phyloP scores from a whole-genome alignment of 2,797 vertebrate species.

The Muraenolepis orangiensis region DNA sequence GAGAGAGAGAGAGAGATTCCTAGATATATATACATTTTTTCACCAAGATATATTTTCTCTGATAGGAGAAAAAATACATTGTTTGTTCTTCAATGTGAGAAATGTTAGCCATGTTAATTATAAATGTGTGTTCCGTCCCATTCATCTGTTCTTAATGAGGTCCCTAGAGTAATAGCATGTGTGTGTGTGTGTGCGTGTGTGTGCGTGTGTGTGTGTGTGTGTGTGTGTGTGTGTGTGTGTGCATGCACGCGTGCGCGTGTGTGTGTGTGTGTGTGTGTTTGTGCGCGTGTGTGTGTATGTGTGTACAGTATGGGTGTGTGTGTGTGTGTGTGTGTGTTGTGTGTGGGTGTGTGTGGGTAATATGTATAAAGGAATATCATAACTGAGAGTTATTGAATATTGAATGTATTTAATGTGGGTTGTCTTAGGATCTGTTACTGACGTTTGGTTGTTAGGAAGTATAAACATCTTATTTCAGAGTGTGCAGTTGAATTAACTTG shows the following conservation, averaged over 20 bases:
- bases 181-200: neutral
- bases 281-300: too few species aligned
- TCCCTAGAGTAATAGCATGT: neutral
- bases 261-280: too few species aligned
- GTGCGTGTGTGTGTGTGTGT: neutral
- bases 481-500: too few species aligned
- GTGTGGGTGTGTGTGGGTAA: neutral
- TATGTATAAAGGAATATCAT: neutral
- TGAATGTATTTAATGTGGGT: neutral
- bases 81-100: neutral
- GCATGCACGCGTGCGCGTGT: too few species aligned
- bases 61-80: neutral
- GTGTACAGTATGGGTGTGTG: too few species aligned
- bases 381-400: neutral
- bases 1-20: too few species aligned
- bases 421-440: neutral
- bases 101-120: neutral
- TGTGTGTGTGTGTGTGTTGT: neutral
- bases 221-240: too few species aligned
- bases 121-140: neutral
- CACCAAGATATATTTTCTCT: neutral
- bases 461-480: neutral
- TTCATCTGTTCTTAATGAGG: conserved; percentile 7
- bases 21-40: neutral
- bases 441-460: neutral